Evolutionary conservation across 2,888 invertebrate species (phyloP), one percentile per base, ranked within the genome.

Genomic region (Meiosimyza platycephala): DNA sequence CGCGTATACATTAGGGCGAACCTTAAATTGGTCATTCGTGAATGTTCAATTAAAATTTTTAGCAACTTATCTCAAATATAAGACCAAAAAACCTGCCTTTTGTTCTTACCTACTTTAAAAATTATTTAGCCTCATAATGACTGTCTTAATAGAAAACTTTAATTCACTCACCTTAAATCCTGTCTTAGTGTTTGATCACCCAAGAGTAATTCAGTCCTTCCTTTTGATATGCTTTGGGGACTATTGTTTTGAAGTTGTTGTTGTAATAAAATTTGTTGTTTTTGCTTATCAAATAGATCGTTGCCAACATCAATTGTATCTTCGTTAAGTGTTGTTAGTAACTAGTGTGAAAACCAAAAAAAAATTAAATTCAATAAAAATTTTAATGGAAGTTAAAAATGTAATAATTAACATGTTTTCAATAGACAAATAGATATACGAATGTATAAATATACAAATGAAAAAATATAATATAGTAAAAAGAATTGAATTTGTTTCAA

Each of bases 201-300:
- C 76, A 87, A 78, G 79, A 87, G 82, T 78, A 88, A 80, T 81
- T 87, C 87, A 76, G 87, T 88, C 79, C 87, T 85, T 78, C 87
- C 87, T 84, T 86, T 87, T 86, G 87, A 87, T 87, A 87, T 87
- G 86, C 87, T 87, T 72, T 72, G 75, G 71, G 74, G 73, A 75
- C 68, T 76, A 68, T 75, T 77, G 65, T 73, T 77, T 71, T 77
- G 76, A 48, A 76, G 73, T 62, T 74, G 71, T 70, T 74, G 69
- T 50, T 77, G 74, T 22, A 62, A 18, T 13, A 60, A 13, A 9
- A 59, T 57, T 55, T 72, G 71, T 68, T 73, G 65, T 52, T 73
- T 52, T 50, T 74, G 64, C 68, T 63, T 76, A 72, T 76, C 77
- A 72, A 78, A 76, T 57, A 77, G 77, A 74, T 80, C 81, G 63